These are phyloP conservation scores for Falcaria lacertinaria DNA, from an alignment of 2,888 invertebrate species.

Conservation along the genomic window DNA sequence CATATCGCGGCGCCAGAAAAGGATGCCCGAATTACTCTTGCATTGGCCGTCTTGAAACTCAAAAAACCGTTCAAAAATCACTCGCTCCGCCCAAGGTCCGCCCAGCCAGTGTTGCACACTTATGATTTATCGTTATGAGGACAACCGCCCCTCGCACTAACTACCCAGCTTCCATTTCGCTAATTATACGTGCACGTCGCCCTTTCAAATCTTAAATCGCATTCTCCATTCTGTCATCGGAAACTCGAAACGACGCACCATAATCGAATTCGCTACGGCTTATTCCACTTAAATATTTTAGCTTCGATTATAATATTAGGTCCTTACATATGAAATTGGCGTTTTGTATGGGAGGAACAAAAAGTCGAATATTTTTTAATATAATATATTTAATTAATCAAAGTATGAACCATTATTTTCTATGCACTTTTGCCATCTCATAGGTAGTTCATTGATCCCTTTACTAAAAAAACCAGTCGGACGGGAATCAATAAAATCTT, in stretches of 20 bases:
- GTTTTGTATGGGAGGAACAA: too few species aligned
- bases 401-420: too few species aligned
- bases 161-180: conserved; percentile 68
- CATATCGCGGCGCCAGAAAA: conserved; percentile 66
- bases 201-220: conserved; percentile 61
- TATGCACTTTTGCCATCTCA: too few species aligned
- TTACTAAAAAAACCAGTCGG: too few species aligned
- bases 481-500: too few species aligned
- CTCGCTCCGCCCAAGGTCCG: conserved; percentile 73
- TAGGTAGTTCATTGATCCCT: too few species aligned
- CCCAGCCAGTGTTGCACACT: conserved; percentile 70
- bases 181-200: conserved; percentile 67
- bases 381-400: too few species aligned
- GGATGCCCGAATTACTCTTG: conserved; percentile 66
- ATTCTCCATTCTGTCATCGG: conserved; percentile 54
- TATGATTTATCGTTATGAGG: conserved; percentile 76
- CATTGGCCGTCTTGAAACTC: conserved; percentile 70
- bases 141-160: conserved; percentile 73
- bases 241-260: conserved; percentile 32
- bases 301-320: conserved; percentile 30
- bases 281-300: conserved; percentile 48
- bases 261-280: conserved; percentile 52
- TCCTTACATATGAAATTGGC: too few species aligned
- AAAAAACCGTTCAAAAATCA: conserved; percentile 79
- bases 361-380: too few species aligned